Conservation (phyloP, 64 coral and sea anemone species). For the Trachythela sp. region DNA sequence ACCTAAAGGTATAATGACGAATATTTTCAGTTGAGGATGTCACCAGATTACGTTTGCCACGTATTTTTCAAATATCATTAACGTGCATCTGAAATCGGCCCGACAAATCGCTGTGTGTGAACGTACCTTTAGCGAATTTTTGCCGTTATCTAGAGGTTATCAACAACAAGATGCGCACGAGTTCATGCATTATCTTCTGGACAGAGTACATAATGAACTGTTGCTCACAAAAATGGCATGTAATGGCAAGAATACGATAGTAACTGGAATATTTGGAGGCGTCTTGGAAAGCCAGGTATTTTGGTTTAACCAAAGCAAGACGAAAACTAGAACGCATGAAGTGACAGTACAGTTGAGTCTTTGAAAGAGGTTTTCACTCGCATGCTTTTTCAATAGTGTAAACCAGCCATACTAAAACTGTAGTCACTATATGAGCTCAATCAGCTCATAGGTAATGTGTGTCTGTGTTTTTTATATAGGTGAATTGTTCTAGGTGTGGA, state of each 20-base stretch:
- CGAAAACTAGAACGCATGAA: too few species aligned
- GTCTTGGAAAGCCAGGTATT: slow-evolving; percentile 85
- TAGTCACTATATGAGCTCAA: not conserved
- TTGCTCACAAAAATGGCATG: slow-evolving; percentile 80
- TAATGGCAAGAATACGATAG: slow-evolving; percentile 75
- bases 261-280: slow-evolving; percentile 98
- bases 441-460: not conserved
- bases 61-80: too few species aligned
- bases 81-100: too few species aligned
- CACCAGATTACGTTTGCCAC: too few species aligned
- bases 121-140: too few species aligned
- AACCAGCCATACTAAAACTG: too few species aligned
- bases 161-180: slow-evolving; percentile 99
- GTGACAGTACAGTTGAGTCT: too few species aligned
- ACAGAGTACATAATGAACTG: slow-evolving; percentile 93
- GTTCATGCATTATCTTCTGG: slow-evolving; percentile 98
- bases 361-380: too few species aligned
- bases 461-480: slow-evolving; percentile 38
- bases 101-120: too few species aligned
- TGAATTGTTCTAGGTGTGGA: slow-evolving; percentile 82
- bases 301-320: not conserved
- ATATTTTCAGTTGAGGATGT: too few species aligned
- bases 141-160: slow-evolving; percentile 65
- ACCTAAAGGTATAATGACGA: too few species aligned
- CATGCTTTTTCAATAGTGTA: too few species aligned